Base-by-base conservation (phyloP, 2,888 invertebrate genomes). In the Pediacus dermestoides region DNA sequence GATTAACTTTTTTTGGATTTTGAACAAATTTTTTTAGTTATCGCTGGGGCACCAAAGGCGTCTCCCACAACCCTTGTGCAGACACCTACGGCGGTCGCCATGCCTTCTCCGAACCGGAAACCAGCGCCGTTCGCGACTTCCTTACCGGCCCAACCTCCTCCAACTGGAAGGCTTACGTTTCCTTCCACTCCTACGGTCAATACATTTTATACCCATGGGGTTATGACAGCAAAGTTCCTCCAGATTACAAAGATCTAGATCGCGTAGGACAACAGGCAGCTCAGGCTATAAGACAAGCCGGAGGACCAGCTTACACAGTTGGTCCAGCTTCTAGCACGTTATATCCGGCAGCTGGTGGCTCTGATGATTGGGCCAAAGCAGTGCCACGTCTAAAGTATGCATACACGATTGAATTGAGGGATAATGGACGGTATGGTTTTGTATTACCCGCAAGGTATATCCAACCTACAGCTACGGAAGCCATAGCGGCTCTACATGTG, bases 291-390 rank as follows among this genome's bases (percentile, higher is more conserved):
- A 66, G 71, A 57, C 63, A 68, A 30, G 68, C 73, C 1, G 76
- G 78, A 12, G 82, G 85, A 15, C 74, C 77, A 2, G 64, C 71
- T 31, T 89, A 88, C 61, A 81, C 77, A 16, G 84, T 88, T 0
- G 89, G 89, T 7, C 80, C 86, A 31, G 82, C 88, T 11, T 87
- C 85, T 28, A 78, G 76, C n/a, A 78, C 85, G 0, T 71, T 89
- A 1, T 89, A 89, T 64, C 82, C 89, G 1, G 87, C 87, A 2
- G 71, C 85, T 16, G 89, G 89, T 1, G 88, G 88, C 8, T 85
- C 88, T 0, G 88, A 89, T 57, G 93, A 94, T 66, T 94, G 92
- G 89, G 93, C 91, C 4, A 91, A 93, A 67, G 88, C 87, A 1
- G 73, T 77, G 23, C 80, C 82, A 4, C 80, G 79, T 22, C 82